Percentiles rank a stretch among this genome's conserved stretches.
Conservation (phyloP, 2,888 invertebrate species). For the Phasia obesa region DNA sequence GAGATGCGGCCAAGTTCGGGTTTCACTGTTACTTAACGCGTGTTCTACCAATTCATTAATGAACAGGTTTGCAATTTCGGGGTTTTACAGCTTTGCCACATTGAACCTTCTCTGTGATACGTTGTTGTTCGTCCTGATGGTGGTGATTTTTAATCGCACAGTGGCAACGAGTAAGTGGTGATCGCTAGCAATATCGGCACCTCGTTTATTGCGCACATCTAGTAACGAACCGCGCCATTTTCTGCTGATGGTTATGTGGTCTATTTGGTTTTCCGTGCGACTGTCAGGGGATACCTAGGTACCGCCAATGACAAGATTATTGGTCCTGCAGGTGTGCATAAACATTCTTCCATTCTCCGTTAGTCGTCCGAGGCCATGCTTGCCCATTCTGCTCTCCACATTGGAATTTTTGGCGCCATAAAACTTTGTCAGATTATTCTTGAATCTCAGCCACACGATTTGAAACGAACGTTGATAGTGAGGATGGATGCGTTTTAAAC, state of each 20-base stretch:
- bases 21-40: no score
- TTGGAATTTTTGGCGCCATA: no score
- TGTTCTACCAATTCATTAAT: no score
- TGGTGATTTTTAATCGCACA: background rate
- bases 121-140: no score
- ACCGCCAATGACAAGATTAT: background rate
- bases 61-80: no score
- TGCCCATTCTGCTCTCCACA: background rate
- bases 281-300: background rate
- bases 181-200: background rate
- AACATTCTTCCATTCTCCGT: background rate
- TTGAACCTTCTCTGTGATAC: background rate
- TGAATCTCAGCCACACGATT: no score
- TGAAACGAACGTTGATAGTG: no score
- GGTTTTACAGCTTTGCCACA: background rate
- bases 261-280: slow-evolving; percentile 6
- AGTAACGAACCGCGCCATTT: no score
- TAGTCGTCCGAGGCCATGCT: background rate
- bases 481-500: no score
- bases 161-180: background rate
- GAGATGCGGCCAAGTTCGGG: no score
- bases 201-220: no score
- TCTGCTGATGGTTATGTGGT: background rate
- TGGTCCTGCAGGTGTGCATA: background rate
- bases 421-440: no score